Evolutionary conservation across 2,797 vertebrate genomes (phyloP), one percentile per base, ranked within the genome.

Genomic region (Cirrhinus mrigala): DNA sequence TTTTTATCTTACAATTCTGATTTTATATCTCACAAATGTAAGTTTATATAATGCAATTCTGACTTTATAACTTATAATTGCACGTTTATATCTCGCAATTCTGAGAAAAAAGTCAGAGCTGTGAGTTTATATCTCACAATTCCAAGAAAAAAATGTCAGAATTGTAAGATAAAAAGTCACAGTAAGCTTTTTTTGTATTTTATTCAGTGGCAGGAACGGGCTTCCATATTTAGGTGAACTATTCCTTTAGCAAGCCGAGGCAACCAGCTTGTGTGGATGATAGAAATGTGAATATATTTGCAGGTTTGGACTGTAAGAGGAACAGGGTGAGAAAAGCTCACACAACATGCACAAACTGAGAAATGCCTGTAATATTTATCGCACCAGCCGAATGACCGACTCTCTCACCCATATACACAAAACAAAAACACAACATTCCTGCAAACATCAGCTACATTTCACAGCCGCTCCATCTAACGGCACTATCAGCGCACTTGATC

Each of bases 381-480:
- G 0, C 37, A 60, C 71, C 64, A 69, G 37, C 75, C 5, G 50
- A 58, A 69, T 46, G 37, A 71, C 76, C 12, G 3, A 33, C 24
- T 37, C 46, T 64, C 64, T 58, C 76, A 62, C 62, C 24, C 16
- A 60, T 54, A 71, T 12, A 22, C 52, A 84, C 40, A 77, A 80
- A 40, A 69, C 64, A 82, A 78, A 82, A 83, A 50, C 68, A 37
- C 27, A 62, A 73, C 40, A 73, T 48, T 73, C 52, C 66, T 79
- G 66, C 76, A 85, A 85, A 85, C 83, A 85, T 73, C 76, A 60
- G 37, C 54, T 80, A 62, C 27, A 62, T 80, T 66, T 85, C 68
- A 85, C 40, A 70, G 56, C n/a, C 4, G 11, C 70, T 64, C 44
- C 29, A 64, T 27, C 18, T 48, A 73, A 27, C 64, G 20, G 75